Base-by-base conservation (phyloP, 2,888 invertebrate genomes). In the Dicycla oo region DNA sequence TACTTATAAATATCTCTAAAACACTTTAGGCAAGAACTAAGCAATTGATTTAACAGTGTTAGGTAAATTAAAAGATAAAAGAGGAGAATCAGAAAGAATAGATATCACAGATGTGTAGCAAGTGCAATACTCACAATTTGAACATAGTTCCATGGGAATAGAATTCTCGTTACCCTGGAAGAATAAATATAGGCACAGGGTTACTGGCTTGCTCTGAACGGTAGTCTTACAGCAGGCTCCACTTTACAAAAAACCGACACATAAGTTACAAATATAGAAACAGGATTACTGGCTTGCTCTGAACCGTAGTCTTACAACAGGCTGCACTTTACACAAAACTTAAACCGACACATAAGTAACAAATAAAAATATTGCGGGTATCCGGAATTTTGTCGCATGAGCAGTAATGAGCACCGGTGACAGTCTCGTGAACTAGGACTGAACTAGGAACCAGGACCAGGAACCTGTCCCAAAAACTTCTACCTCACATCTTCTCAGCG, bases 61-160 rank as follows among this genome's bases (percentile, higher is more conserved):
- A 86, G 88, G 0, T 5, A 5, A 34, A 87, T 88, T 80, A 85
- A 85, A 88, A 88, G 65, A 81, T 79, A 80, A 81, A 67, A 85
- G 82, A 84, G 75, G 77, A 86, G 80, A 79, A 71, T 78, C 71
- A 72, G 83, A 83, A 80, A 81, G 81, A 80, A 86, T 78, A 81
- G 78, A 81, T 82, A 73, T 62, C 54, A 54, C 57, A 58, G 45
- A 69, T 69, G 30, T 81, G 64, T 74, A 38, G 40, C 38, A 73
- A 62, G 78, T 72, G 61, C 34, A 78, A 90, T 94, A 98, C 98
- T 98, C 96, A 98, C 98, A 98, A 94, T 98, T 99, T 93, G 99
- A 98, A 97, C 99, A 99, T 89, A 99, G 97, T 97, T 99, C 99
- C 98, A 99, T 98, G 88, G 99, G 99, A 93, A 99, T 97, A 88